phyloP scores from a whole-genome alignment of 2,888 invertebrate genomes.

The Pilophorus perplexus region DNA sequence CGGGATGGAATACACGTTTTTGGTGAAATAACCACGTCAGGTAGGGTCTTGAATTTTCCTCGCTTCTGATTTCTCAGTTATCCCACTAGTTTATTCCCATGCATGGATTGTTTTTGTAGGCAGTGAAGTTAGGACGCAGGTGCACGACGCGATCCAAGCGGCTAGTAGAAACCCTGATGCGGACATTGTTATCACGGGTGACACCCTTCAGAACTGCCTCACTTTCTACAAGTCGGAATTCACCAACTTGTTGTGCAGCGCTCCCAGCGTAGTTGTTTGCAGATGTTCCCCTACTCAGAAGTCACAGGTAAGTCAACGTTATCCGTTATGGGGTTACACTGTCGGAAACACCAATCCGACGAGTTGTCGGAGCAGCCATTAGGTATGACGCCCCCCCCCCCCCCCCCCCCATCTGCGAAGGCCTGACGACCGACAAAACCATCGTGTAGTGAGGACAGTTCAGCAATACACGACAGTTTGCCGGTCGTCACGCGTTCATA shows the following conservation, averaged over 20 bases:
- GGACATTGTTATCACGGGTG: conserved; percentile 66
- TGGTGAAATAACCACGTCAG: conserved; percentile 57
- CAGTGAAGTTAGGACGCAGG: conserved; percentile 64
- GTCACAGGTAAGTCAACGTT: conserved; percentile 52
- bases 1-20: conserved; percentile 77
- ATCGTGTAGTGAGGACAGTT: too few species aligned
- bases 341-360: too few species aligned
- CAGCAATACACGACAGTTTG: too few species aligned
- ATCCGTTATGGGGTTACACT: too few species aligned
- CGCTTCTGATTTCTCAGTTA: neutral
- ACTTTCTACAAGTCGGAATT: conserved; percentile 71
- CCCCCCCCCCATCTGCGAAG: too few species aligned
- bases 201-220: conserved; percentile 62
- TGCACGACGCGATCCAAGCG: conserved; percentile 61
- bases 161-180: conserved; percentile 61
- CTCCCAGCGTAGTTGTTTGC: conserved; percentile 73
- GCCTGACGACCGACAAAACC: too few species aligned
- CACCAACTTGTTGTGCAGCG: conserved; percentile 68
- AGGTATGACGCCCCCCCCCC: too few species aligned
- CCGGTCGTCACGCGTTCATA: too few species aligned
- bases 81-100: neutral
- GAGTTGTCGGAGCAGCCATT: too few species aligned
- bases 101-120: too few species aligned
- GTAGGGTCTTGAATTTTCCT: too few species aligned
- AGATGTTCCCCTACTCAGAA: conserved; percentile 72